Percentiles rank a stretch among this genome's conserved stretches.
Evolutionary conservation across 37 sponge, comb jelly and placozoan species (phyloP).

Genomic region (Ephydatia muelleri): DNA sequence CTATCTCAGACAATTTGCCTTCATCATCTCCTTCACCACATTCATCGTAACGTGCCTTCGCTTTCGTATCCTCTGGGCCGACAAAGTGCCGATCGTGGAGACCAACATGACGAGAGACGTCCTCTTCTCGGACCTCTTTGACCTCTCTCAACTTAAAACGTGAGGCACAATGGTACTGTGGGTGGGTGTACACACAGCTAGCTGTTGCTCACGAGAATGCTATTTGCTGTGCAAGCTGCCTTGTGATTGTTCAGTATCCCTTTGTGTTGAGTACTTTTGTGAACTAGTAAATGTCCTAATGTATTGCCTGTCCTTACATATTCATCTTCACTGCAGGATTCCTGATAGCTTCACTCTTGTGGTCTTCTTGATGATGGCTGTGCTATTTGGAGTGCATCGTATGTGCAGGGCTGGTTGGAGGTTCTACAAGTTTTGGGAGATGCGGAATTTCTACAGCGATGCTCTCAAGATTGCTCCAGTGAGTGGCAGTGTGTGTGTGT

Average conservation of each 20-base stretch:
- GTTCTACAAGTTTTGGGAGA: constrained; percentile 74
- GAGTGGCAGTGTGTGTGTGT: neutral
- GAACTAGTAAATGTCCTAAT: too few relatives aligned
- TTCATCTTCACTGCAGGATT: neutral
- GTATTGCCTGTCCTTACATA: too few relatives aligned
- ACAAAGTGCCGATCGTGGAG: neutral
- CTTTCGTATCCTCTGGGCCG: constrained; percentile 29
- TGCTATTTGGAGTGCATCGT: constrained; percentile 75
- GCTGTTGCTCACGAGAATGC: too few relatives aligned
- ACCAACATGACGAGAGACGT: constrained; percentile 39
- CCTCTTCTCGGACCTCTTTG: constrained; percentile 54
- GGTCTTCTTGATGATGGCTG: constrained; percentile 77
- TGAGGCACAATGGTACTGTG: constrained; percentile 19
- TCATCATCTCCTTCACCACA: constrained; percentile 64
- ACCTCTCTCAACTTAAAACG: constrained; percentile 18
- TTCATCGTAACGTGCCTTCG: constrained; percentile 59
- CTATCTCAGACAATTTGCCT: constrained; percentile 74
- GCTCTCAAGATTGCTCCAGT: constrained; percentile 78
- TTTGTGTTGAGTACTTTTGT: too few relatives aligned
- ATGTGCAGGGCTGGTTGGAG: constrained; percentile 66
- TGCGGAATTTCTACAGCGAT: constrained; percentile 80
- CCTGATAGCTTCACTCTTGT: constrained; percentile 23
- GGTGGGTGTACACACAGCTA: neutral
- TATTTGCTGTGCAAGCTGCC: too few relatives aligned
- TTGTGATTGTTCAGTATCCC: too few relatives aligned